Percentiles rank a stretch among this genome's conserved stretches.
phyloP scores from a whole-genome alignment of 2,797 vertebrate species.

The Sciurus carolinensis region DNA sequence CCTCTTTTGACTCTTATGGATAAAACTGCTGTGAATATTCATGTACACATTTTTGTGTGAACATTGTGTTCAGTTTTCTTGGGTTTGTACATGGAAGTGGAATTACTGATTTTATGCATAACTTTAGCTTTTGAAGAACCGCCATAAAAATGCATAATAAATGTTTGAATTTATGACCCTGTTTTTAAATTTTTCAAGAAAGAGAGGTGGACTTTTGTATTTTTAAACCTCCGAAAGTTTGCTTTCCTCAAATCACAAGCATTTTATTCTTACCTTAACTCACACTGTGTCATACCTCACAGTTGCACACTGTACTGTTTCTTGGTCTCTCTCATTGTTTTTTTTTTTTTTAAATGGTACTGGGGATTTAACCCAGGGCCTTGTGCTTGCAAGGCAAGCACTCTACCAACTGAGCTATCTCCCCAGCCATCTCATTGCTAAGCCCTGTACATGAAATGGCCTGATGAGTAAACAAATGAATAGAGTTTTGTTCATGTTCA shows the following conservation, averaged over 20 bases:
- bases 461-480: slow-evolving; percentile 4
- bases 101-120: background rate
- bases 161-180: slow-evolving; percentile 48
- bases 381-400: no score
- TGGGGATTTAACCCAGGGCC: no score
- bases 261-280: background rate
- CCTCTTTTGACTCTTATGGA: background rate
- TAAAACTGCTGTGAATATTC: background rate
- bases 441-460: background rate
- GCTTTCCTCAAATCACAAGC: background rate
- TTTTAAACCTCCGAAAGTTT: background rate
- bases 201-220: background rate
- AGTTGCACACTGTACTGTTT: background rate
- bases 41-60: slow-evolving; percentile 20
- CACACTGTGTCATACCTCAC: background rate
- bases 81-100: background rate
- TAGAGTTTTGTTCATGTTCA: slow-evolving; percentile 25
- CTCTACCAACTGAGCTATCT: no score
- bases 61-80: slow-evolving; percentile 15
- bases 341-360: no score
- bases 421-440: background rate
- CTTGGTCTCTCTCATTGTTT: background rate
- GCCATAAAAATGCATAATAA: background rate
- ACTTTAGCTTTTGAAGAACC: slow-evolving; percentile 31
- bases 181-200: slow-evolving; percentile 13